Evolutionary conservation across 2,113 vertebrate species (phyloP).

Genomic region (Istiophorus platypterus): DNA sequence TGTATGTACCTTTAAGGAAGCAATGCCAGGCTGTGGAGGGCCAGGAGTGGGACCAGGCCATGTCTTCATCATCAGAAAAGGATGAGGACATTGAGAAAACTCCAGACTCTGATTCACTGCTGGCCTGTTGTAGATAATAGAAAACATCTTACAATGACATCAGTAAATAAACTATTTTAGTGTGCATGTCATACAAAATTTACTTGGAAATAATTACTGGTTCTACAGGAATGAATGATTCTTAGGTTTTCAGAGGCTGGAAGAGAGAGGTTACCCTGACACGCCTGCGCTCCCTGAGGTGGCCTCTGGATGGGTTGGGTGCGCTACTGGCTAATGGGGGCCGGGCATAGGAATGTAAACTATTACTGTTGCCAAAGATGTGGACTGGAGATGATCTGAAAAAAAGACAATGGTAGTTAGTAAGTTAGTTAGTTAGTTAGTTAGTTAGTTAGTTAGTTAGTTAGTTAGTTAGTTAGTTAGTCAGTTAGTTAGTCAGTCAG

Average conservation of each 20-base stretch:
- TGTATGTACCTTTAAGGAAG: conserved; percentile 94
- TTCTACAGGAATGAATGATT: neutral
- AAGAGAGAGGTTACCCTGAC: conserved; percentile 77
- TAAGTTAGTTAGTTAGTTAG: no score
- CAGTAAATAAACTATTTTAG: neutral
- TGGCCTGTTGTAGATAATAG: conserved; percentile 82
- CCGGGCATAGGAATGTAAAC: conserved; percentile 99
- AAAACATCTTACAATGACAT: conserved; percentile 1
- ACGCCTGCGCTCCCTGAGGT: conserved; percentile 90
- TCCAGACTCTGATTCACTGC: conserved; percentile 96
- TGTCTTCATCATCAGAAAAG: conserved; percentile 97
- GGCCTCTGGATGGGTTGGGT: conserved; percentile 86
- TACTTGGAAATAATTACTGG: neutral
- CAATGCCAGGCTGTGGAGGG: conserved; percentile 97
- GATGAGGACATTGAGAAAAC: conserved; percentile 99
- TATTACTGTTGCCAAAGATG: conserved; percentile 98
- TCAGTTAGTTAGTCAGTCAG: neutral
- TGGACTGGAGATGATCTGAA: conserved; percentile 97
- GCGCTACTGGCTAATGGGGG: conserved; percentile 92
- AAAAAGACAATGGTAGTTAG: conserved; percentile 28
- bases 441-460: neutral
- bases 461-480: neutral
- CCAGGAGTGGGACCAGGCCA: conserved; percentile 99
- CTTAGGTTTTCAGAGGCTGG: neutral
- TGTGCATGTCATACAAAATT: neutral